Evolutionary conservation across 1,140 invertebrate genomes (phyloP).

Genomic region (Eurosta solidaginis): DNA sequence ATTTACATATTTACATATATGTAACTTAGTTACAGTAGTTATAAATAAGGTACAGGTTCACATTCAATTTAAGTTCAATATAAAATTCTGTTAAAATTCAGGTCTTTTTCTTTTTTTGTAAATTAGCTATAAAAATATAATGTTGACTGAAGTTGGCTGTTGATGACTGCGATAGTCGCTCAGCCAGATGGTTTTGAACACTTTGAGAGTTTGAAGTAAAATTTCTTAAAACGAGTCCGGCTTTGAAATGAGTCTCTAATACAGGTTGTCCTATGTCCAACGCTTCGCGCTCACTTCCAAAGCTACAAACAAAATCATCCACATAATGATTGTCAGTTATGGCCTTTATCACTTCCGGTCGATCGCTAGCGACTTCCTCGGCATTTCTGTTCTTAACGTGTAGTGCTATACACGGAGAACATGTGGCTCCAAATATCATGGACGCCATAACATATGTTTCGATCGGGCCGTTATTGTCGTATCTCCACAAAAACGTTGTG

Average conservation of each 20-base stretch:
- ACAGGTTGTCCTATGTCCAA: constrained; percentile 13
- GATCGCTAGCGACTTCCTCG: constrained; percentile 28
- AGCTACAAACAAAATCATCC: constrained; percentile 55
- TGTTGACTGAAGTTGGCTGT: too few relatives aligned
- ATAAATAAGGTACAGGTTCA: too few relatives aligned
- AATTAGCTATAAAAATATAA: too few relatives aligned
- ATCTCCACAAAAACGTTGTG: constrained; percentile 50
- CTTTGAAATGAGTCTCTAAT: background rate
- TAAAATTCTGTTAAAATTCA: too few relatives aligned
- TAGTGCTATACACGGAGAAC: constrained; percentile 48
- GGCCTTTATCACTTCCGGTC: constrained; percentile 43
- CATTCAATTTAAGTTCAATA: too few relatives aligned
- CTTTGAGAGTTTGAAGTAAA: background rate
- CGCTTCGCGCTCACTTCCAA: constrained; percentile 38
- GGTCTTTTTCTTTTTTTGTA: too few relatives aligned
- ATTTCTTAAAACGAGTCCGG: background rate
- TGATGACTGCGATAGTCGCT: too few relatives aligned
- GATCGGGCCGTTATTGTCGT: background rate
- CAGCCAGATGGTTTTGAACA: too few relatives aligned
- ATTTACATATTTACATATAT: too few relatives aligned
- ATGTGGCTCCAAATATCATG: constrained; percentile 37
- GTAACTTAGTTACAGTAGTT: too few relatives aligned
- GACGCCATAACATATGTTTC: constrained; percentile 31
- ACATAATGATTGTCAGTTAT: constrained; percentile 48
- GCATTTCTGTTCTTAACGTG: constrained; percentile 53